Evolutionary conservation across 2,797 vertebrate species (phyloP).

Genomic region (Antennarius maculatus): DNA sequence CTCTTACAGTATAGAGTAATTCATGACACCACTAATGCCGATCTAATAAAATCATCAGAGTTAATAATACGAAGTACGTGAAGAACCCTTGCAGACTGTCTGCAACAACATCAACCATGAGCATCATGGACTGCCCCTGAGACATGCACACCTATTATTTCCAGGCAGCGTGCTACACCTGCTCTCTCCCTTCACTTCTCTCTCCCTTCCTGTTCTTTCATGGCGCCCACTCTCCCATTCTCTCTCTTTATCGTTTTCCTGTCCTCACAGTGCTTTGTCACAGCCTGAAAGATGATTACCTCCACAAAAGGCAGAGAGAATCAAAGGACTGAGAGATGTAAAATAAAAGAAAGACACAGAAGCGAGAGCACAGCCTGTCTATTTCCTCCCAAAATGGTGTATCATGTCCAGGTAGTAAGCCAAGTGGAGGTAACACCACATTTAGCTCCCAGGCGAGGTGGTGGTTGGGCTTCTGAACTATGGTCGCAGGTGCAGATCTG

Average conservation of each 20-base stretch:
- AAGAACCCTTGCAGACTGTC: not conserved
- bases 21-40: not conserved
- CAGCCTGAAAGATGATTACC: constrained; percentile 27
- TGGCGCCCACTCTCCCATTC: not conserved
- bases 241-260: constrained; percentile 8
- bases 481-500: constrained; percentile 38
- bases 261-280: constrained; percentile 16
- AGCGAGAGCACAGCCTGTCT: constrained; percentile 16
- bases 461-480: constrained; percentile 13
- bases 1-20: not conserved
- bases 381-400: constrained; percentile 24
- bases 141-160: constrained; percentile 31
- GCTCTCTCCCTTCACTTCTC: constrained; percentile 21
- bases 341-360: constrained; percentile 9
- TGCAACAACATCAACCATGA: constrained; percentile 22
- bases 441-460: constrained; percentile 31
- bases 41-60: constrained; percentile 18
- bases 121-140: constrained; percentile 25
- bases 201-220: constrained; percentile 22
- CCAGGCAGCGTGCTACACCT: constrained; percentile 45
- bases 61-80: not conserved
- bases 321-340: constrained; percentile 25
- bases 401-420: constrained; percentile 31
- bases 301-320: constrained; percentile 17
- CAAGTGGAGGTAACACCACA: constrained; percentile 30